Evolutionary conservation across 2,888 invertebrate genomes (phyloP).

Genomic region (Smittia aterrima): DNA sequence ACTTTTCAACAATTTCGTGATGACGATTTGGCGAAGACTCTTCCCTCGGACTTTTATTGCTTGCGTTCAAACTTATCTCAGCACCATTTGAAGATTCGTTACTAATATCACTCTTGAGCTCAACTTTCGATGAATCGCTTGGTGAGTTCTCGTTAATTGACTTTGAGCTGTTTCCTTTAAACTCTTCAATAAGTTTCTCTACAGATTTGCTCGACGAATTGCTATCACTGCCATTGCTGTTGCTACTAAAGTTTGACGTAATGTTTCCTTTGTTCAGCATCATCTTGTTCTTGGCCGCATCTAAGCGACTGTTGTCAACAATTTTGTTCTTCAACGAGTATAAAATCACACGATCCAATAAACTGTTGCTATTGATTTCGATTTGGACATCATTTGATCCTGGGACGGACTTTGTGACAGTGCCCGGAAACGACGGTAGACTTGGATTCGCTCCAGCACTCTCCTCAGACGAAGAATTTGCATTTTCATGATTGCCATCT

Average conservation of each 20-base stretch:
- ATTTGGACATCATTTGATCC: slow-evolving; percentile 9
- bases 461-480: neutral
- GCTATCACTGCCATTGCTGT: slow-evolving; percentile 33
- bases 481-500: neutral
- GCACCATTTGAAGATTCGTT: slow-evolving; percentile 16
- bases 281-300: slow-evolving; percentile 36
- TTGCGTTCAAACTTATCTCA: neutral
- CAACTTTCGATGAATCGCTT: neutral
- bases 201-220: slow-evolving; percentile 35
- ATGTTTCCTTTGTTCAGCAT: slow-evolving; percentile 6
- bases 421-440: slow-evolving; percentile 5
- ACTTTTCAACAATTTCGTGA: too few species aligned
- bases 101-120: slow-evolving; percentile 19
- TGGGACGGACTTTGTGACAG: neutral
- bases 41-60: neutral
- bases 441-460: neutral
- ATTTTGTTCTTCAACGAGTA: slow-evolving; percentile 26
- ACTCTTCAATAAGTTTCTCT: slow-evolving; percentile 33
- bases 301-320: slow-evolving; percentile 32
- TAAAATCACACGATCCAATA: slow-evolving; percentile 27
- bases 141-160: slow-evolving; percentile 14
- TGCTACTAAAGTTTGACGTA: slow-evolving; percentile 7
- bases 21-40: too few species aligned
- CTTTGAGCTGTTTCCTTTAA: slow-evolving; percentile 25
- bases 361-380: slow-evolving; percentile 27